Percentiles rank a stretch among this genome's conserved stretches.
Conservation (phyloP, 2,113 vertebrate species). For the Pseudorectes ferrugineus region DNA sequence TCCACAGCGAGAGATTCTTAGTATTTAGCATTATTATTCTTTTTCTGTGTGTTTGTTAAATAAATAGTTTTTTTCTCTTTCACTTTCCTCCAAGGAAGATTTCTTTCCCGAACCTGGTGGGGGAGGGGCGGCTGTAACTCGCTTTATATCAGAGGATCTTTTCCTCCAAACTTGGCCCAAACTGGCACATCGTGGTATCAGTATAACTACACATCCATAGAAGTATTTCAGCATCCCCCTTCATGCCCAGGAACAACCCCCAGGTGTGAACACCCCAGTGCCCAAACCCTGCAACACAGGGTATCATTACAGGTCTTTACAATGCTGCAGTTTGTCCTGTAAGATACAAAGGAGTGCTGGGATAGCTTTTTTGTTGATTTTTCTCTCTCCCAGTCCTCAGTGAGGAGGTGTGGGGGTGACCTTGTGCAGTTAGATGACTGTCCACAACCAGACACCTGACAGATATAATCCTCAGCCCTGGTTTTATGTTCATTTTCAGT, state of each 20-base stretch:
- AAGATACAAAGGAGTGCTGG: background rate
- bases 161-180: too few species aligned
- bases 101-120: too few species aligned
- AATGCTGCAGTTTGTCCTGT: background rate
- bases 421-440: background rate
- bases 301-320: background rate
- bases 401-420: background rate
- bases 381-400: background rate
- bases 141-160: too few species aligned
- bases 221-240: background rate
- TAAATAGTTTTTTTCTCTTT: too few species aligned
- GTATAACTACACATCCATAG: background rate
- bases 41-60: too few species aligned
- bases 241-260: rapidly evolving
- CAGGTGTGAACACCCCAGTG: background rate
- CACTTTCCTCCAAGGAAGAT: too few species aligned
- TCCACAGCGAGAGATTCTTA: too few species aligned
- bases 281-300: background rate
- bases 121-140: too few species aligned
- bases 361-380: background rate
- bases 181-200: too few species aligned
- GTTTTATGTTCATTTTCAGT: background rate
- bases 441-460: too few species aligned
- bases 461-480: background rate
- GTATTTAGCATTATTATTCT: too few species aligned